These are phyloP conservation scores for Phrynosoma blainvillii DNA, from an alignment of 2,113 vertebrate species.

Conservation along the genomic window DNA sequence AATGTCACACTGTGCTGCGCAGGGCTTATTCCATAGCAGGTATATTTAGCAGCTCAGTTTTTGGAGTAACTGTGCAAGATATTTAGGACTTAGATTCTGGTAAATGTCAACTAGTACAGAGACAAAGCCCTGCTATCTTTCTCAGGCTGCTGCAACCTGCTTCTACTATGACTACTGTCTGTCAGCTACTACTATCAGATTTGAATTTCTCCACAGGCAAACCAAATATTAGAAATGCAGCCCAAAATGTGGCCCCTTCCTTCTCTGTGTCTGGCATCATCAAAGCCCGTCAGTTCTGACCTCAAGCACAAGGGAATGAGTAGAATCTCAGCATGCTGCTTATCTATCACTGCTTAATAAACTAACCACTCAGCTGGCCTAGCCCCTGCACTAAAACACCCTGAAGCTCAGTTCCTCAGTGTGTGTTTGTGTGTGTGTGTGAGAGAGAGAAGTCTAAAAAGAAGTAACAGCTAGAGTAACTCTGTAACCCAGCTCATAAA, in stretches of 20 bases:
- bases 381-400: not conserved
- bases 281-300: not conserved
- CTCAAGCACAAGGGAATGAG: constrained; percentile 7
- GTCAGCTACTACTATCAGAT: not conserved
- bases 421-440: not conserved
- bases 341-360: not conserved
- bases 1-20: not conserved
- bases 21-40: not conserved
- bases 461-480: not conserved
- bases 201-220: not conserved
- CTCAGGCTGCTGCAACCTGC: not conserved
- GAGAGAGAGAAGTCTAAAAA: not conserved
- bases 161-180: not conserved
- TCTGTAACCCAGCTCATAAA: not conserved
- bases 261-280: not conserved
- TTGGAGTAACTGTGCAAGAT: not conserved
- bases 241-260: not conserved
- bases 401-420: not conserved
- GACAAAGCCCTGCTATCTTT: not conserved
- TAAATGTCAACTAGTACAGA: not conserved
- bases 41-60: not conserved
- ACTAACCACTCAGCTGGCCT: not conserved
- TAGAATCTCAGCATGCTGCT: constrained; percentile 3
- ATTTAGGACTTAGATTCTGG: not conserved
- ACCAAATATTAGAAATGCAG: not conserved